These are phyloP conservation scores for Erpobdella octoculata DNA, from an alignment of 2,888 invertebrate genomes.

Conservation along the genomic window DNA sequence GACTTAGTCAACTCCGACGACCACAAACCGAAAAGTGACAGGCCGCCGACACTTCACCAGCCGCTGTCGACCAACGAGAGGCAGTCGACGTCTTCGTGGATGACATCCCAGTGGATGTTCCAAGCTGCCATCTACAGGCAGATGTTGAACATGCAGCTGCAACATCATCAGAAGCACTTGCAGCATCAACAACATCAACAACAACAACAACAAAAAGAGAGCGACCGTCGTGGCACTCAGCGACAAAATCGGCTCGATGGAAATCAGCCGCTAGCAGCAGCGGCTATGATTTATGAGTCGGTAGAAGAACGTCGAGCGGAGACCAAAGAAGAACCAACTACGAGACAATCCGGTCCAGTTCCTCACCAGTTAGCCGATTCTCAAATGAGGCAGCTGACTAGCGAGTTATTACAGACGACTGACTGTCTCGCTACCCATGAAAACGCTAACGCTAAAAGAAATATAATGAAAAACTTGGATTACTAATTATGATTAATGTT, in stretches of 20 bases:
- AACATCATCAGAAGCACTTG: conserved; percentile 20
- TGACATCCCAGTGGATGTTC: conserved; percentile 7
- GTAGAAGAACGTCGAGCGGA: no score
- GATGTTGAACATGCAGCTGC: conserved; percentile 15
- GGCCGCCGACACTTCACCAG: conserved; percentile 6
- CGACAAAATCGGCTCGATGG: neutral
- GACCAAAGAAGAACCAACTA: no score
- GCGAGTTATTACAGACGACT: no score
- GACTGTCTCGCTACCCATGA: no score
- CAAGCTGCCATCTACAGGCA: conserved; percentile 21
- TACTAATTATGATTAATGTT: no score
- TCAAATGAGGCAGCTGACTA: no score
- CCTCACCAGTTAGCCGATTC: no score
- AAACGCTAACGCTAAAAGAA: no score
- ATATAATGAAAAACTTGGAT: no score
- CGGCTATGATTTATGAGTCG: no score
- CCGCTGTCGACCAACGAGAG: neutral
- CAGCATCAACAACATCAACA: conserved; percentile 25
- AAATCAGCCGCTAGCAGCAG: neutral
- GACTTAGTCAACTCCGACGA: conserved; percentile 39
- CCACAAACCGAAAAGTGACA: neutral
- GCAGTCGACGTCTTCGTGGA: neutral
- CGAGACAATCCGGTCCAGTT: no score
- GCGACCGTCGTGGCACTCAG: neutral
- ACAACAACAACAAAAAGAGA: conserved; percentile 10